Conservation (phyloP, 1,140 invertebrate genomes). For the Drosophila prosaltans region DNA sequence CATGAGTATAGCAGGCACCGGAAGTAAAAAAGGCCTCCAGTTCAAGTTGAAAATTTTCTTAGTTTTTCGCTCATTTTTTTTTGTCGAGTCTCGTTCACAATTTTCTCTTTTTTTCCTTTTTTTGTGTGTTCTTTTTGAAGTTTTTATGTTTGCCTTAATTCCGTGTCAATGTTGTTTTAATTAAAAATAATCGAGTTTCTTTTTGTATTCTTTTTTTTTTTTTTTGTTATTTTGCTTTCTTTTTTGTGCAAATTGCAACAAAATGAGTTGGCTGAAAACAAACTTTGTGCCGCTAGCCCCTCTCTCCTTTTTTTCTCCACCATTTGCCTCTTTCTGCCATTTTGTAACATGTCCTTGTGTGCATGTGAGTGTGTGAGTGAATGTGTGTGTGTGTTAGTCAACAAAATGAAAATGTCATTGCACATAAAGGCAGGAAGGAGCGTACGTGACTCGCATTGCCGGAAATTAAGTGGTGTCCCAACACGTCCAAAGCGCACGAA, state of each 20-base stretch:
- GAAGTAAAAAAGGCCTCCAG: neutral
- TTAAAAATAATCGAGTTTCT: conserved; percentile 71
- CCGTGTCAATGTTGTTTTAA: conserved; percentile 61
- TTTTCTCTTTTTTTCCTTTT: neutral
- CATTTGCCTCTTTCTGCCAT: conserved; percentile 38
- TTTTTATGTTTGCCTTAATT: conserved; percentile 17
- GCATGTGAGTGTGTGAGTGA: conserved; percentile 16
- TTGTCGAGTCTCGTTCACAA: conserved; percentile 7
- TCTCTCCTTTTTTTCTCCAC: neutral
- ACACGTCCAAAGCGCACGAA: conserved; percentile 68
- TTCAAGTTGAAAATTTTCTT: conserved; percentile 26
- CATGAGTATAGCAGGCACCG: too few relatives aligned
- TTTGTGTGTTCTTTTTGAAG: neutral
- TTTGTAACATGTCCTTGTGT: conserved; percentile 63
- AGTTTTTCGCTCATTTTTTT: conserved; percentile 5
- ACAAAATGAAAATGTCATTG: conserved; percentile 75
- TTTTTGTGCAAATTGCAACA: conserved; percentile 69
- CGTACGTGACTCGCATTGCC: conserved; percentile 73
- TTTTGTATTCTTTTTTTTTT: neutral
- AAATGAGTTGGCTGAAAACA: conserved; percentile 67
- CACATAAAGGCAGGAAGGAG: conserved; percentile 72
- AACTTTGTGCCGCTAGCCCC: conserved; percentile 30
- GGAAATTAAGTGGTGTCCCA: conserved; percentile 74
- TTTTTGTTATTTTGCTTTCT: conserved; percentile 21
- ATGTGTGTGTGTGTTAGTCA: conserved; percentile 46